Base-by-base conservation (phyloP, 2,113 vertebrate genomes). In the Panurus biarmicus region DNA sequence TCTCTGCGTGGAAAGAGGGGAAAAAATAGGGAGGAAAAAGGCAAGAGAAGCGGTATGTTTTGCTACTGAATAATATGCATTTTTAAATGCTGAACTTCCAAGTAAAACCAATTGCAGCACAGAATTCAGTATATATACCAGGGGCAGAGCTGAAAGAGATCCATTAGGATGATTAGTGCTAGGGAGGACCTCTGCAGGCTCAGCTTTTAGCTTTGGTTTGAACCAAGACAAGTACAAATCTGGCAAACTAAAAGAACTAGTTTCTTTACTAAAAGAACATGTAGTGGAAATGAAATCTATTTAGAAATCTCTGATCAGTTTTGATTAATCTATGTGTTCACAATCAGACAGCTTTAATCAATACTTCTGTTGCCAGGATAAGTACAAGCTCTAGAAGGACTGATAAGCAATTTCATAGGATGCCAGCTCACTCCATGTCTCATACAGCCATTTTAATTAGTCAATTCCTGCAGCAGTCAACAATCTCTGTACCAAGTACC, bases 1-100 rank as follows among this genome's bases (percentile, higher is more conserved):
- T 48, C 54, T 58, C 23, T 42, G 5, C 28, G 4, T n/a, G 11
- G 11, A 75, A 45, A 78, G 29, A 6, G 4, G 8, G 9, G 9
- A 9, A 25, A 17, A 60, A 28, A 26, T 6, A 6, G 20, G 0
- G 11, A 6, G 9, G 6, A 0, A 0, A 0, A 24, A 31, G 8
- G n/a, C 7, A 51, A 33, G 25, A 64, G 33, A 36, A 58, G 2
- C 72, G 5, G 14, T 14, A 48, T 3, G 5, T 8, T 50, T 14
- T 45, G 29, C 18, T 74, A 56, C 33, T 36, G 38, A 74, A 70
- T 26, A 42, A 56, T 24, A 56, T 0, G 7, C 23, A 51, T 70
- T 78, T 86, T 5, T n/a, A 78, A 85, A 78, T n/a, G 29, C 17
- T 6, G 20, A 74, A 42, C 25, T 78, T 47, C 38, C 15, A 65